phyloP scores from a whole-genome alignment of 2,888 invertebrate species.

The Eudemis profundana region DNA sequence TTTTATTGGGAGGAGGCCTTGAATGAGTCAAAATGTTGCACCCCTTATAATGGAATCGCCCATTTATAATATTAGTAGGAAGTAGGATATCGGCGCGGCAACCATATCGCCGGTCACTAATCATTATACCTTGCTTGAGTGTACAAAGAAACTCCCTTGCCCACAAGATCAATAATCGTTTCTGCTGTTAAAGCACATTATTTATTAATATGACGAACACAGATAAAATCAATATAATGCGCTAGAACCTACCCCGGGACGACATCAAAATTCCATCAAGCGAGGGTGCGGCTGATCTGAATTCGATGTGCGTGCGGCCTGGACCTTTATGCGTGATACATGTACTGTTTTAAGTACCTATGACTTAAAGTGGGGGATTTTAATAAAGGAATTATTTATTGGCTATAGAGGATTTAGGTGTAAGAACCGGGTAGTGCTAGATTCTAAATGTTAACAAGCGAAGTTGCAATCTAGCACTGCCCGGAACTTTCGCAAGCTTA shows the following conservation, averaged over 20 bases:
- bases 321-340: slow-evolving; percentile 45
- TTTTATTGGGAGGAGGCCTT: no score
- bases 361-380: slow-evolving; percentile 7
- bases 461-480: no score
- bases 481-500: no score
- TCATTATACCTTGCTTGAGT: no score
- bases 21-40: no score
- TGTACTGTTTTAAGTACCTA: slow-evolving; percentile 42
- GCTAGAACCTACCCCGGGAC: slow-evolving; percentile 53
- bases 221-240: slow-evolving; percentile 46
- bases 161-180: slow-evolving; percentile 8
- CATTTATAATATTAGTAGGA: no score
- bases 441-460: no score
- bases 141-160: neutral
- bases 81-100: no score
- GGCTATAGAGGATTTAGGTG: no score
- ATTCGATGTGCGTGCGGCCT: slow-evolving; percentile 70
- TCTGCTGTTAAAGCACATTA: slow-evolving; percentile 30
- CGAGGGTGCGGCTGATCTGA: slow-evolving; percentile 66
- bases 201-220: slow-evolving; percentile 43
- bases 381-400: slow-evolving; percentile 7
- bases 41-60: no score
- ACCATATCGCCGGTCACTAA: no score
- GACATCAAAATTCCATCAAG: slow-evolving; percentile 77
- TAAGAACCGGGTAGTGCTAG: no score